Evolutionary conservation across 2,888 invertebrate genomes (phyloP).

Genomic region (Phasia obesa): DNA sequence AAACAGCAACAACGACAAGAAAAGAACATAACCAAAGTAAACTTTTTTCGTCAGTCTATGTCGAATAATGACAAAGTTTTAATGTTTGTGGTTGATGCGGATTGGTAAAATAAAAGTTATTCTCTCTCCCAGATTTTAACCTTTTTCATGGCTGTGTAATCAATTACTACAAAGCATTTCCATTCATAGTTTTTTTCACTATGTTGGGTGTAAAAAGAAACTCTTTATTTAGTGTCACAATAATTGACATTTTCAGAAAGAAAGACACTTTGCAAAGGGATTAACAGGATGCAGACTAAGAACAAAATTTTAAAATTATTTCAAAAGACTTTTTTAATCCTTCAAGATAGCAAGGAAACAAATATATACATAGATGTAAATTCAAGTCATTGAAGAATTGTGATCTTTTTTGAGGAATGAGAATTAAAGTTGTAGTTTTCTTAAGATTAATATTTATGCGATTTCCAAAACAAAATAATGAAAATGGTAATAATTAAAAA

Average conservation of each 20-base stretch:
- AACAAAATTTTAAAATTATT: neutral
- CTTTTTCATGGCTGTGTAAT: constrained; percentile 52
- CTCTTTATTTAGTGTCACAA: constrained; percentile 38
- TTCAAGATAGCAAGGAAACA: neutral
- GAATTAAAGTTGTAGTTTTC: no score
- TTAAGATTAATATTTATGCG: no score
- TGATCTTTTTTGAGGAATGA: no score
- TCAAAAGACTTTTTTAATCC: neutral
- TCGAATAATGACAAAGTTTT: constrained; percentile 54
- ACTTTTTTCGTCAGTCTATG: constrained; percentile 22
- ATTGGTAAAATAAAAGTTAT: constrained; percentile 23
- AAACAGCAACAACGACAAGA: neutral
- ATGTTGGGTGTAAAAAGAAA: constrained; percentile 27
- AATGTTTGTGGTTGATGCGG: constrained; percentile 28
- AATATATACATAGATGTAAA: no score
- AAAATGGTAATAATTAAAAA: no score
- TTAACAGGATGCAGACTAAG: neutral
- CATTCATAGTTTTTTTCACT: constrained; percentile 19
- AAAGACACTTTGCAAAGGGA: constrained; percentile 28
- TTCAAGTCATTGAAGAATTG: no score
- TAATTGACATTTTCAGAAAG: constrained; percentile 29
- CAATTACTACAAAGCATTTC: constrained; percentile 58
- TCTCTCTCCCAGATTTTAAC: neutral
- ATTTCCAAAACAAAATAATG: no score
- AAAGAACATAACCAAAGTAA: constrained; percentile 14